These are phyloP conservation scores for Dicerorhinus sumatrensis DNA, from an alignment of 2,113 vertebrate genomes.

Conservation along the genomic window DNA sequence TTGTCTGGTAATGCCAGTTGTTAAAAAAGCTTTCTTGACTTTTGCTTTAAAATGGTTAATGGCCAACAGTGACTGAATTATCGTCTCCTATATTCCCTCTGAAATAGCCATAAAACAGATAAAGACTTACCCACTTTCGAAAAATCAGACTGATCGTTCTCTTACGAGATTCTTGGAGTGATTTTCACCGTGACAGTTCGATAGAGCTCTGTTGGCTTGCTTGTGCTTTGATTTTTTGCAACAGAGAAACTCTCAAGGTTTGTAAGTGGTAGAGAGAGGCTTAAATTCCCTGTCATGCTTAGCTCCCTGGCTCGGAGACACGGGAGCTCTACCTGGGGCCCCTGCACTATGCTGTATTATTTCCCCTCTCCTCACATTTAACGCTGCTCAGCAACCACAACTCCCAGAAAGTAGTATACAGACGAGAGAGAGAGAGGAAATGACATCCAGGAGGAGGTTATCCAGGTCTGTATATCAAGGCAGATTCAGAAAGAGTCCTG, in stretches of 20 bases:
- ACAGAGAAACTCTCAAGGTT: background rate
- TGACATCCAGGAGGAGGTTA: background rate
- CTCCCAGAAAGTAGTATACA: background rate
- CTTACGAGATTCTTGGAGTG: background rate
- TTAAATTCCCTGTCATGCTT: background rate
- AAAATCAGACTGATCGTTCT: background rate
- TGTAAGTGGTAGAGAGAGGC: background rate
- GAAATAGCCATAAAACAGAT: background rate
- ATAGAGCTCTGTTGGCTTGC: background rate
- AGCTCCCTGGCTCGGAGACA: background rate
- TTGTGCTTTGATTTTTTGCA: background rate
- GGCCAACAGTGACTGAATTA: background rate
- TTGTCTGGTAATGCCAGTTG: background rate
- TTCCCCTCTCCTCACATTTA: background rate
- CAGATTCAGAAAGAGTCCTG: background rate
- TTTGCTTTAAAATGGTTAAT: constrained; percentile 32
- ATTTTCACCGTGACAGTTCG: background rate
- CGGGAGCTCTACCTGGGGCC: background rate
- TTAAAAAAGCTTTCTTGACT: constrained; percentile 7
- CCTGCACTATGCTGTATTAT: background rate
- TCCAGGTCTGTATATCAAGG: background rate
- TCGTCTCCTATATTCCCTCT: background rate
- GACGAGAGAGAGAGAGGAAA: background rate
- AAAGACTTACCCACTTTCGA: background rate
- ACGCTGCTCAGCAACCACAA: background rate